phyloP scores from a whole-genome alignment of 2,797 vertebrate species.

The Vireo griseus region DNA sequence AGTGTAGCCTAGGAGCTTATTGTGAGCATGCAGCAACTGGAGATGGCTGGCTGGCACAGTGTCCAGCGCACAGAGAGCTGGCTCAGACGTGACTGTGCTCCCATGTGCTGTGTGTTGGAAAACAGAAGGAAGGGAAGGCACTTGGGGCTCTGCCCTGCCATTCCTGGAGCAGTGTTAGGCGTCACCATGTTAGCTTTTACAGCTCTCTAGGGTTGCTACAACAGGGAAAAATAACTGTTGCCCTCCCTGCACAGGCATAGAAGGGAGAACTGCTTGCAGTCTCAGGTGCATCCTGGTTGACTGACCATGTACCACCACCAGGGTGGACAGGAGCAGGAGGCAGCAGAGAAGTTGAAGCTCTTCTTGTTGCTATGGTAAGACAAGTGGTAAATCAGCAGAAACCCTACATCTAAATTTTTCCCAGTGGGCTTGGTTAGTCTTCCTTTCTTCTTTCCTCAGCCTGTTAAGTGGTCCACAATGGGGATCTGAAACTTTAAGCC shows the following conservation, averaged over 20 bases:
- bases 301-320: neutral
- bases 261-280: neutral
- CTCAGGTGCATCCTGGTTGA: neutral
- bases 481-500: neutral
- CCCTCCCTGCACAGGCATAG: accelerated
- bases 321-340: accelerated
- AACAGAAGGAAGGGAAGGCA: neutral
- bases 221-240: accelerated
- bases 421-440: neutral
- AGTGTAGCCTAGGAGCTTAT: neutral
- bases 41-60: neutral
- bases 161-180: neutral
- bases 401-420: neutral
- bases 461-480: neutral
- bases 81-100: neutral
- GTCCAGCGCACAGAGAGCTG: accelerated
- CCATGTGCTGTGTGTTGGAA: neutral
- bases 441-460: neutral
- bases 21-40: neutral
- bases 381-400: neutral
- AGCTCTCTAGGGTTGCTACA: neutral
- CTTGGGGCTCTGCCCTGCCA: neutral
- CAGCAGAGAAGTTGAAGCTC: neutral
- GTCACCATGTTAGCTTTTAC: accelerated
- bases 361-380: neutral